Percentiles rank a stretch among this genome's conserved stretches.
These are phyloP conservation scores for Pasiphila rectangulata DNA, from an alignment of 2,888 invertebrate species.

Conservation along the genomic window DNA sequence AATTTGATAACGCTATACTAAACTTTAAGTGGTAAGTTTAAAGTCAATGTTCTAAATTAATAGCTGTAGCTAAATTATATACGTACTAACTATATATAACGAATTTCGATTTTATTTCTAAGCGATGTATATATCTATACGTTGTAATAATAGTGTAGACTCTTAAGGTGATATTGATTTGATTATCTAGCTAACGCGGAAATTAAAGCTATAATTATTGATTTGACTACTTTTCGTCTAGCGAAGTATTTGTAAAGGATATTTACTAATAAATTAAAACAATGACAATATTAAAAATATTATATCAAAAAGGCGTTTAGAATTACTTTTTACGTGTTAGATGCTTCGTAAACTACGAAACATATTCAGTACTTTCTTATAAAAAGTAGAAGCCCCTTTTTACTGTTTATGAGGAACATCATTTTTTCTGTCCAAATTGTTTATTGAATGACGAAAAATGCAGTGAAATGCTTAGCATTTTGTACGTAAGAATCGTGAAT, in stretches of 20 bases:
- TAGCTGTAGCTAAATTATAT: constrained; percentile 41
- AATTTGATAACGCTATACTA: constrained; percentile 13
- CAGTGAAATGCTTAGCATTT: constrained; percentile 36
- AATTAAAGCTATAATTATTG: constrained; percentile 48
- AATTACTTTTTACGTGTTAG: constrained; percentile 70
- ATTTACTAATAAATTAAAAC: constrained; percentile 69
- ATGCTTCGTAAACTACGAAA: constrained; percentile 62
- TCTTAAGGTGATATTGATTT: constrained; percentile 46
- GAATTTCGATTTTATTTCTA: constrained; percentile 57
- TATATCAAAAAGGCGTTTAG: constrained; percentile 71
- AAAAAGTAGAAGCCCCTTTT: constrained; percentile 50
- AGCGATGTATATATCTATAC: constrained; percentile 52
- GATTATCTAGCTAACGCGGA: constrained; percentile 45
- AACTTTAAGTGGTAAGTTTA: constrained; percentile 10
- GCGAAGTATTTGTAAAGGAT: constrained; percentile 69
- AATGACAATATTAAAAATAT: constrained; percentile 78
- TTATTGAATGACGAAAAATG: constrained; percentile 37
- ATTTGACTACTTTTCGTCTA: constrained; percentile 60
- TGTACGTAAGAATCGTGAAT: constrained; percentile 1
- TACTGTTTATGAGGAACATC: constrained; percentile 47
- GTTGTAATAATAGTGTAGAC: constrained; percentile 47
- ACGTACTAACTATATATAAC: constrained; percentile 45
- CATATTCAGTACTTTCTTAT: constrained; percentile 54
- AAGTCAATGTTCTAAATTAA: constrained; percentile 20
- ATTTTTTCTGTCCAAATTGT: constrained; percentile 28